phyloP scores from a whole-genome alignment of 2,113 vertebrate species.

The Meriones unguiculatus region DNA sequence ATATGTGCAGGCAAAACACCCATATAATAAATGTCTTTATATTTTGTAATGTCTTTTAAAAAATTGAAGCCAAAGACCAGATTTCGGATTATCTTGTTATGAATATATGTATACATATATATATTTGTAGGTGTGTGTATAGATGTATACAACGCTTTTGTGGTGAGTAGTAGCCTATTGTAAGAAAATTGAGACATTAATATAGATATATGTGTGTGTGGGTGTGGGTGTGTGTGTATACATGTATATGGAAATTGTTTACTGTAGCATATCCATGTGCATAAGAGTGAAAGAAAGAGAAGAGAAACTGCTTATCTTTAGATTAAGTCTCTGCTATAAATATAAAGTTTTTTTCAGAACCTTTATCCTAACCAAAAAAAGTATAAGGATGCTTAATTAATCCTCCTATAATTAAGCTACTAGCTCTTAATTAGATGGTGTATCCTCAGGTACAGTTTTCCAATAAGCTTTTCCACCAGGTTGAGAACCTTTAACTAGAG shows the following conservation, averaged over 20 bases:
- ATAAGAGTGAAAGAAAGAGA: neutral
- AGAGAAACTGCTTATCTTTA: conserved; percentile 5
- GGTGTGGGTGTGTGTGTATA: neutral
- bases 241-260: neutral
- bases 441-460: neutral
- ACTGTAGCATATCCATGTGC: neutral
- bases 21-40: neutral
- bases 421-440: neutral
- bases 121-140: neutral
- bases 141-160: neutral
- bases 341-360: neutral
- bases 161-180: neutral
- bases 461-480: neutral
- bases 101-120: neutral
- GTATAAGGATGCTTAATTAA: conserved; percentile 37
- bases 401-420: neutral
- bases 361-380: conserved; percentile 46
- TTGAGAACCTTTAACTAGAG: conserved; percentile 40
- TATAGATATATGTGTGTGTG: neutral
- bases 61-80: conserved; percentile 27
- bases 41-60: neutral
- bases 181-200: neutral
- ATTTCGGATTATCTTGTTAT: conserved; percentile 10
- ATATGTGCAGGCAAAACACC: neutral
- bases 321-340: conserved; percentile 40